phyloP scores from a whole-genome alignment of 2,113 vertebrate genomes.

The Nesogale talazaci region DNA sequence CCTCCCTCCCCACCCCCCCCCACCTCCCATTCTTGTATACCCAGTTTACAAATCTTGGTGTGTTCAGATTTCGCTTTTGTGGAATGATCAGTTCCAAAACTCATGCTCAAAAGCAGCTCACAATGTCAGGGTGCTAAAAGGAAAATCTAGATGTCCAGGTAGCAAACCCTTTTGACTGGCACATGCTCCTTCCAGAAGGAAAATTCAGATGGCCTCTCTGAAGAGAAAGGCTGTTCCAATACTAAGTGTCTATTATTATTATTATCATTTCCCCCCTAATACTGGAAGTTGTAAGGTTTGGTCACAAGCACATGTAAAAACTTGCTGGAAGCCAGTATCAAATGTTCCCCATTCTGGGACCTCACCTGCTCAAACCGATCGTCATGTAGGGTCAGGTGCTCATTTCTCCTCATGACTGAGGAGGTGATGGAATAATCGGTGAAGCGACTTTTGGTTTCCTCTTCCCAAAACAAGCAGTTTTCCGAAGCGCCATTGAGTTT shows the following conservation, averaged over 20 bases:
- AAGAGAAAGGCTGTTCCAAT: not conserved
- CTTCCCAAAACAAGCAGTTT: slow-evolving; percentile 92
- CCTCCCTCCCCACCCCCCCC: too few relatives aligned
- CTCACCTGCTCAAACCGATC: slow-evolving; percentile 97
- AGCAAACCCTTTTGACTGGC: not conserved
- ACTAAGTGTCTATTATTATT: not conserved
- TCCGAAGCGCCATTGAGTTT: slow-evolving; percentile 20
- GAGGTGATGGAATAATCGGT: slow-evolving; percentile 97
- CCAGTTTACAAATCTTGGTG: too few relatives aligned
- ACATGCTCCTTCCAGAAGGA: slow-evolving; percentile 24
- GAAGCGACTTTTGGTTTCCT: slow-evolving; percentile 97
- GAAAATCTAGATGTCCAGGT: not conserved
- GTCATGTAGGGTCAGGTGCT: slow-evolving; percentile 95
- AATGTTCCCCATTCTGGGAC: not conserved
- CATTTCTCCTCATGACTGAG: slow-evolving; percentile 95
- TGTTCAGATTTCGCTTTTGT: too few relatives aligned
- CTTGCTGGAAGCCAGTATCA: not conserved
- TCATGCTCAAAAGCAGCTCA: not conserved
- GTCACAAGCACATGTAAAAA: not conserved
- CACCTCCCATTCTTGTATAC: too few relatives aligned
- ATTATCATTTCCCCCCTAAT: too few relatives aligned
- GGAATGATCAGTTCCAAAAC: not conserved
- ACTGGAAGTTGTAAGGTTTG: not conserved
- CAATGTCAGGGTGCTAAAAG: not conserved
- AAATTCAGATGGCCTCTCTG: not conserved